Conservation (phyloP, 2,888 invertebrate genomes). For the Junonia oenone region DNA sequence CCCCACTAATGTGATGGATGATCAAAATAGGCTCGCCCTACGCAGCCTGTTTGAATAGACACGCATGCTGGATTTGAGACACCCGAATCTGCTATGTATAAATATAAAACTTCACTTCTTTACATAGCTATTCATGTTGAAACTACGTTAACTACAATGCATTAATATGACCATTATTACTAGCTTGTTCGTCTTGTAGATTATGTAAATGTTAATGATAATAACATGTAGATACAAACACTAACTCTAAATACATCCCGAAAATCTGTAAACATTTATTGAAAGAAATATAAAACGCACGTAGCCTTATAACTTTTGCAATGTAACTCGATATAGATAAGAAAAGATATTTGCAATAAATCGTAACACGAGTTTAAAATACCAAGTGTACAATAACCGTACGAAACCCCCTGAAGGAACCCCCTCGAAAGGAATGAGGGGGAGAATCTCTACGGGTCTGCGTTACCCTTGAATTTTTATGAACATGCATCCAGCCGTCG, state of each 20-base stretch:
- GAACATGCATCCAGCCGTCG: slow-evolving; percentile 4
- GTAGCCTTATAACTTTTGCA: too few species aligned
- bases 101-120: background rate
- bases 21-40: slow-evolving; percentile 34
- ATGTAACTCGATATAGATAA: too few species aligned
- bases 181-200: too few species aligned
- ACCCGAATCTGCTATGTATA: background rate
- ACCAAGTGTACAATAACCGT: background rate
- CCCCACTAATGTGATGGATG: slow-evolving; percentile 56
- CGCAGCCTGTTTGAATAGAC: background rate
- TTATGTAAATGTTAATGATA: too few species aligned
- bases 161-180: too few species aligned
- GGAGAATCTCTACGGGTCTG: slow-evolving; percentile 6
- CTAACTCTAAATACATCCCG: too few species aligned
- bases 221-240: too few species aligned
- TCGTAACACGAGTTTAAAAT: background rate
- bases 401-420: background rate
- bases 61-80: background rate
- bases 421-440: slow-evolving; percentile 12
- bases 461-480: slow-evolving; percentile 24
- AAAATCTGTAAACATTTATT: too few species aligned
- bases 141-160: too few species aligned
- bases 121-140: too few species aligned
- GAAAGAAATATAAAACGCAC: background rate
- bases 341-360: background rate